Evolutionary conservation across 2,797 vertebrate genomes (phyloP), one percentile per base, ranked within the genome.

Genomic region (Pachyuromys duprasi): DNA sequence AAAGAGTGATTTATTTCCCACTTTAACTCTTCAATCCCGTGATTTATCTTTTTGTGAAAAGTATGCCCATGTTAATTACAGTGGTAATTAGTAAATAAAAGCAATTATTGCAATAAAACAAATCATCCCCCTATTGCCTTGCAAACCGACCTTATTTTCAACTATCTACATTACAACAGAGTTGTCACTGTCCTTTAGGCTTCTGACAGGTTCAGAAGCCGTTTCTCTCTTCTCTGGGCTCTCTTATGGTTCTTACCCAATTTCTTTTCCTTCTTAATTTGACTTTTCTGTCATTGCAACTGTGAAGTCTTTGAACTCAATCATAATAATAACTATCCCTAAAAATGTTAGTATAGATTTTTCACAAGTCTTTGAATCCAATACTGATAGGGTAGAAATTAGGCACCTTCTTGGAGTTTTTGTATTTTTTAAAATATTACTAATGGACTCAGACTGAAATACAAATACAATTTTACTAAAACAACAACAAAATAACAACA

Each of bases 41-140:
- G 80, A 92, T 90, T 94, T 74, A 90, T 87, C 95, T 95, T 89
- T 33, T 91, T 89, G 89, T 75, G 95, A 45, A 90, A 91, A 74
- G 17, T 83, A 86, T 95, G 75, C 45, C 63, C 17, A 31, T 63
- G 33, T 95, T 83, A 65, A 80, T 92, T 95, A 90, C 53, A 82
- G 36, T 81, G 55, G 33, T 65, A 92, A 96, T 75, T 65, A 20
- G 31, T 91, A 95, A 92, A 57, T 91, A 74, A 70, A 45, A 95
- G 17, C 65, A 88, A 86, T 80, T 87, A 87, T 84, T 92, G 33
- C 81, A 95, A 93, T 79, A 53, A 36, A 95, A 93, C 75, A 53
- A 36, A 62, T 88, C 57, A 84, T 90, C 79, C 90, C 92, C 53
- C 13, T 17, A 17, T 53, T 60, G 9, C 49, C 67, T 93, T 95